Conservation (phyloP, 2,888 invertebrate species). For the Polydrusus cervinus region DNA sequence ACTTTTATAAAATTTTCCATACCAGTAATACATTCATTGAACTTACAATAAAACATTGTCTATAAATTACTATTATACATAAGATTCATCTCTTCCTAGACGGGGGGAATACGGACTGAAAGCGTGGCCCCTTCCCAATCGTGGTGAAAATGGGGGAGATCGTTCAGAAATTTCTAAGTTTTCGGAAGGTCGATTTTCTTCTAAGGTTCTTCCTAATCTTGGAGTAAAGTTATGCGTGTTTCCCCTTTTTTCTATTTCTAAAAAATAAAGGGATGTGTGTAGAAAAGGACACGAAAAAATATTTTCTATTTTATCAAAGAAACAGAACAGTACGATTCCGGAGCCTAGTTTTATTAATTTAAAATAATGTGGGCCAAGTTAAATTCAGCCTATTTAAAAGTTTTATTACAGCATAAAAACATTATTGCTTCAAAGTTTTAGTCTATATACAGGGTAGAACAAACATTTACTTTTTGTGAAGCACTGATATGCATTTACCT, state of each 20-base stretch:
- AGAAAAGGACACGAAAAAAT: no score
- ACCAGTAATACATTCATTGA: neutral
- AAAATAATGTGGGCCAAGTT: no score
- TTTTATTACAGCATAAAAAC: no score
- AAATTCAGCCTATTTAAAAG: no score
- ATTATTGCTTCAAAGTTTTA: no score
- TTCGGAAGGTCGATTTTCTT: conserved; percentile 64
- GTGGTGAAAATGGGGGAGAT: conserved; percentile 72
- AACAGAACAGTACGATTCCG: no score
- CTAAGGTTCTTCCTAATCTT: conserved; percentile 72
- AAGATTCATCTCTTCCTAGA: conserved; percentile 65
- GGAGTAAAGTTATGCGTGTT: conserved; percentile 70
- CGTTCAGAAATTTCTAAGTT: conserved; percentile 65
- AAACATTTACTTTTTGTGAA: no score
- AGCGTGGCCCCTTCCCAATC: conserved; percentile 70
- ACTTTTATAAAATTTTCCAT: conserved; percentile 6
- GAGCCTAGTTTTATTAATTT: no score
- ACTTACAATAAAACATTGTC: neutral
- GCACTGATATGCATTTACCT: no score
- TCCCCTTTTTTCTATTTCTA: conserved; percentile 49
- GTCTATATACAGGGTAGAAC: no score
- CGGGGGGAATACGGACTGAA: conserved; percentile 70
- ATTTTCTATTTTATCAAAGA: no score
- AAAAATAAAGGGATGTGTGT: conserved; percentile 23
- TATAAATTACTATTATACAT: conserved; percentile 11